Base-by-base conservation (phyloP, 2,888 invertebrate species). In the Nomada flava region DNA sequence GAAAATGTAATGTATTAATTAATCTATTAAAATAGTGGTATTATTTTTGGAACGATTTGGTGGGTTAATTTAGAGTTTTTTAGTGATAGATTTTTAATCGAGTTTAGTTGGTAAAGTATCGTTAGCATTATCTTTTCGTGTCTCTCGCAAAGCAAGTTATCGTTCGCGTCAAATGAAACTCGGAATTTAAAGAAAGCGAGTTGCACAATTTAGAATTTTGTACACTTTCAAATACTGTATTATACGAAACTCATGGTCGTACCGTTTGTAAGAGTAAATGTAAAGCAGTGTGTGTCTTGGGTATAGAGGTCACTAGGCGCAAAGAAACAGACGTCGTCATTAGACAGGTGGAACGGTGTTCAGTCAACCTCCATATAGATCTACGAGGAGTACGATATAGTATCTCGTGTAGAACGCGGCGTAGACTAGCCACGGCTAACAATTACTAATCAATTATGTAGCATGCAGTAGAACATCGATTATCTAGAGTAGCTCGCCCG, bases 401-500 rank as follows among this genome's bases (percentile, higher is more conserved):
- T 50, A 20, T 4, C 15, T 15, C 2, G 29, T 29, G 13, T 52
- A 36, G 52, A 52, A 36, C 13, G 15, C 29, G 15, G n/a, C 13
- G 18, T 67, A 15, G 65, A 63, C 23, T 3, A 15, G 23, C 23
- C n/a, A 42, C 13, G 11, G 42, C n/a, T 18, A 65, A 50, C 50
- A 50, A 67, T 67, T 65, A n/a, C 52, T 65, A n/a, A 52, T 67
- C 47, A 13, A 67, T 10, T 29, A 52, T 67, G 15, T 20, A 15
- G 4, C 26, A 50, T 13, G 7, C 23, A 2, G 11, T 10, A 29
- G 20, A 50, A 13, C n/a, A 20, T 20, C 52, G 20, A 52, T 67
- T 63, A 63, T 9, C 15, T 20, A 20, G 26, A 36, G 29, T 36
- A 29, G 20, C 50, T 65, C 26, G 50, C 50, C 65, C n/a, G 20